Percentiles rank a stretch among this genome's conserved stretches.
Conservation (phyloP, 2,113 vertebrate species). For the Phyllostomus hastatus region DNA sequence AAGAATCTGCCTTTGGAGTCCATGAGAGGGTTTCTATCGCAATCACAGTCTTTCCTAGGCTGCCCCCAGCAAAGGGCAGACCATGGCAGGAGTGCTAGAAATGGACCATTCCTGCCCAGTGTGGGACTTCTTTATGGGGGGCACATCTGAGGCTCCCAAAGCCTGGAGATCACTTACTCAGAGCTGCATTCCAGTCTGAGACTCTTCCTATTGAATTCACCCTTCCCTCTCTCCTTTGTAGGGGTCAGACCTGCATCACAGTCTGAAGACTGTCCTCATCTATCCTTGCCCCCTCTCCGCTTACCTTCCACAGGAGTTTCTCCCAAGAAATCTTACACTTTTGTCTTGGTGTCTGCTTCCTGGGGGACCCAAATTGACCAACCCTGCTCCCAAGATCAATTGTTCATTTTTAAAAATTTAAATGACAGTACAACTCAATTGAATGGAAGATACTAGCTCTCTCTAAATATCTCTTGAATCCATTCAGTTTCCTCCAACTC, state of each 20-base stretch:
- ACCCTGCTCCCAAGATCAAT: too few species aligned
- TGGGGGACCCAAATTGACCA: too few species aligned
- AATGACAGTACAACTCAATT: neutral
- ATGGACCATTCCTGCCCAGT: neutral
- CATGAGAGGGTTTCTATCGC: neutral
- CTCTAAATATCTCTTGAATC: neutral
- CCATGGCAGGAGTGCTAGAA: neutral
- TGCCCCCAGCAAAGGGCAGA: neutral
- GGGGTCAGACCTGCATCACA: neutral
- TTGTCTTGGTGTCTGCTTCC: neutral
- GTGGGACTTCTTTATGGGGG: neutral
- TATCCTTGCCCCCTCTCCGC: neutral
- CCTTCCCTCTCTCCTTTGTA: neutral
- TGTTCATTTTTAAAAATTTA: neutral
- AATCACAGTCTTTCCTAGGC: neutral
- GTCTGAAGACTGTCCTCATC: neutral
- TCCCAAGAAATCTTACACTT: neutral
- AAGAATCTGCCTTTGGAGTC: neutral
- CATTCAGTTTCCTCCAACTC: neutral
- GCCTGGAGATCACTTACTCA: neutral
- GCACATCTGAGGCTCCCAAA: neutral
- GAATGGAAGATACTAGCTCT: neutral
- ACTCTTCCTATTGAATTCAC: neutral
- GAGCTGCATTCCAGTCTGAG: neutral
- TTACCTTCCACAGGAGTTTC: neutral